phyloP scores from a whole-genome alignment of 2,113 vertebrate species.

The Zeus faber region DNA sequence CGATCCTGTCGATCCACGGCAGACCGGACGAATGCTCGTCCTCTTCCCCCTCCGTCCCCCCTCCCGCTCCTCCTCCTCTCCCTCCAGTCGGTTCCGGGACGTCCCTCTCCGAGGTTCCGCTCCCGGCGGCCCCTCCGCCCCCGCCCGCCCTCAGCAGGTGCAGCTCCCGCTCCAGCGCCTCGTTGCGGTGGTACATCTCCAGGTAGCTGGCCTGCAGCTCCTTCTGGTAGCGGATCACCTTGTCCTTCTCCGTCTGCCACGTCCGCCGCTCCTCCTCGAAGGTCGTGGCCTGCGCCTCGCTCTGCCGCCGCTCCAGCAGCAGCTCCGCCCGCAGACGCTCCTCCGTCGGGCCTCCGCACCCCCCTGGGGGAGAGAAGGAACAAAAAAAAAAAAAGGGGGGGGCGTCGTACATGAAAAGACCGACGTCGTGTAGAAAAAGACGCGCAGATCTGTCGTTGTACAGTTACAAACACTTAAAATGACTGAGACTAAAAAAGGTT shows the following conservation, averaged over 20 bases:
- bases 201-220: slow-evolving; percentile 93
- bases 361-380: slow-evolving; percentile 48
- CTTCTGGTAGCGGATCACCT: slow-evolving; percentile 81
- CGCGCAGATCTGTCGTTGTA: no score
- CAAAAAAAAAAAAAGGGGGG: not conserved
- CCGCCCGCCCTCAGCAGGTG: slow-evolving; percentile 69
- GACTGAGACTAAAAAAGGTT: no score
- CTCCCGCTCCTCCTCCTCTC: slow-evolving; percentile 66
- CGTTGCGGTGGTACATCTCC: slow-evolving; percentile 93
- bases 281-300: slow-evolving; percentile 85
- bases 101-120: no score
- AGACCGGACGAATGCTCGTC: slow-evolving; percentile 71
- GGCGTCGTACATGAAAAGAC: no score
- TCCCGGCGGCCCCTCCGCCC: slow-evolving; percentile 66
- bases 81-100: no score
- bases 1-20: slow-evolving; percentile 90
- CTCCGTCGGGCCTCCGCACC: slow-evolving; percentile 57
- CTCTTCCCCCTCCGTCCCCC: slow-evolving; percentile 54
- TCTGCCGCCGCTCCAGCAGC: slow-evolving; percentile 88
- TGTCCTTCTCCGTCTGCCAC: slow-evolving; percentile 93
- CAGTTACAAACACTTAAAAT: no score
- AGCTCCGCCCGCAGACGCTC: slow-evolving; percentile 90
- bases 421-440: no score
- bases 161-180: slow-evolving; percentile 85
- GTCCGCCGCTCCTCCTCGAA: slow-evolving; percentile 90